Evolutionary conservation across 2,113 vertebrate species (phyloP), one percentile per base, ranked within the genome.

Genomic region (Apteryx owenii): DNA sequence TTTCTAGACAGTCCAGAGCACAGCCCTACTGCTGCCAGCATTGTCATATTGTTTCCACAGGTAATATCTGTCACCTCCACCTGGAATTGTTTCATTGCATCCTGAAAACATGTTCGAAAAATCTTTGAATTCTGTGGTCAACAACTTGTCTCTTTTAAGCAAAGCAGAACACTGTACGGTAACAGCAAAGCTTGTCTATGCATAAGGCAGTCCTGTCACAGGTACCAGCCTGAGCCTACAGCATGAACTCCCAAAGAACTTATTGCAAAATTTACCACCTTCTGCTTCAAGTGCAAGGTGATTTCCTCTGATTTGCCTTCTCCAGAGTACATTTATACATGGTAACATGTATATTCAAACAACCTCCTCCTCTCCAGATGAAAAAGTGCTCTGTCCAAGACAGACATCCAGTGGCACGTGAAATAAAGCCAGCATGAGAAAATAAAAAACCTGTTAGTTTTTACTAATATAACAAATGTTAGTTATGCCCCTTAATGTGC

Each of bases 1-100:
- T 60, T 36, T 78, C 85, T 66, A 95, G 91, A 95, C 96, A 89
- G 87, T 66, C 69, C 84, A 85, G 54, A 85, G 50, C 62, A 69
- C 42, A 93, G 61, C 68, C 25, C 16, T 17, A 12, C 71, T 66
- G 68, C 75, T 95, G 78, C 82, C 75, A 95, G 81, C 70, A 62
- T 16, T 83, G 62, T 89, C 22, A 68, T 88, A 85, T 91, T 92
- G n/a, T 94, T 97, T 95, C 82, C 90, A 91, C 91, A 95, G 91
- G 93, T 95, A 94, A 48, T 58, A 78, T 71, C 29, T 18, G 10
- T 33, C 78, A 85, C 72, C 61, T 78, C 50, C 78, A 94, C 91
- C 66, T 93, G 75, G 81, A 86, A 90, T 0, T 0, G 66, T 79
- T 94, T 96, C 65, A 88, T 54, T 94, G 78, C 44, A 23, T 62